Evolutionary conservation across 2,797 vertebrate genomes (phyloP), one percentile per base, ranked within the genome.

Genomic region (Falco berigora): DNA sequence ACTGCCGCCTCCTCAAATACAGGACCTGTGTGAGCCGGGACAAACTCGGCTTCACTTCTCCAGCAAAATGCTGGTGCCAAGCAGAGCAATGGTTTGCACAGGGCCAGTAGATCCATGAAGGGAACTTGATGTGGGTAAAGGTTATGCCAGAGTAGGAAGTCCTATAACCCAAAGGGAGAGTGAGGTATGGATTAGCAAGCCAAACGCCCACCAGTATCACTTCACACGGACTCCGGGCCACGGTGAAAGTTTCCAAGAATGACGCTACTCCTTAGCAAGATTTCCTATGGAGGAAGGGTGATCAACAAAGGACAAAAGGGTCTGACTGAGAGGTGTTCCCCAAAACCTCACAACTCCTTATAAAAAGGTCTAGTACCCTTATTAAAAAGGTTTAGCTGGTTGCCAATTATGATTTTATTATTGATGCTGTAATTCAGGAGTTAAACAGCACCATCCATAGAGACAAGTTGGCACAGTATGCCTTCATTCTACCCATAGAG

Each of bases 11-110:
- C 19, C 53, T 75, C 62, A 32, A 40, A 66, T 5, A 46, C 0
- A 0, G 9, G 18, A 40, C 27, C 38, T 14, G n/a, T 53, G 27
- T 2, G 4, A 18, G 1, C 3, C 21, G 23, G 16, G 46, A 64
- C 49, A 64, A 84, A 82, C 12, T 56, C 68, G 7, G 52, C 30
- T 50, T 46, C 27, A 40, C 34, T 71, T 55, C 64, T 32, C 66
- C 71, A 49, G 12, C 13, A 64, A 52, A 81, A 62, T 0, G 0
- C 36, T 30, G 36, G 55, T 24, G 34, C 20, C 34, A 82, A 22
- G 67, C 0, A 5, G 12, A 87, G 23, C 30, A 78, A 36, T 1
- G 30, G 19, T 23, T 58, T 75, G 74, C 46, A 89, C 27, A 78
- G 32, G n/a, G 46, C 28, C 40, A 81, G 49, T 6, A 88, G 14